Evolutionary conservation across 1,140 invertebrate genomes (phyloP).

Genomic region (Drosophila funebris): DNA sequence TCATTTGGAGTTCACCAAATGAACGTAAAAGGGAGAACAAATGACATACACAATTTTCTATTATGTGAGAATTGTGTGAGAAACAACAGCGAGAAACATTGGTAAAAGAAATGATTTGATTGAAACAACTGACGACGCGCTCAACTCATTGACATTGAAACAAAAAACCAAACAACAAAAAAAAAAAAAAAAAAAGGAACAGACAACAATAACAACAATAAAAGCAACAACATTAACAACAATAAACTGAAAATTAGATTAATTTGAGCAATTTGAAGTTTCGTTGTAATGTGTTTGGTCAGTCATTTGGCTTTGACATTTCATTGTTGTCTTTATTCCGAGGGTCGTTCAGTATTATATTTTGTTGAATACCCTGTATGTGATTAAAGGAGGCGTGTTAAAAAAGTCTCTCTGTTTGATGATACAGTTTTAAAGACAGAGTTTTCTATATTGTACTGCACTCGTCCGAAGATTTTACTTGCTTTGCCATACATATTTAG

Average conservation of each 20-base stretch:
- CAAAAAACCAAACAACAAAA: constrained; percentile 21
- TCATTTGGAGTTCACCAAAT: constrained; percentile 12
- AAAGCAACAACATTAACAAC: constrained; percentile 26
- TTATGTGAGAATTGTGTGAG: constrained; percentile 74
- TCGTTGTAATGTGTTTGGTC: constrained; percentile 79
- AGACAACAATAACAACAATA: constrained; percentile 23
- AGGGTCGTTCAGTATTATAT: constrained; percentile 19
- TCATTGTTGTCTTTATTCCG: constrained; percentile 72
- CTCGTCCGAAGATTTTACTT: too few relatives aligned
- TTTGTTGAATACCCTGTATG: neutral
- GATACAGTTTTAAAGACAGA: too few relatives aligned
- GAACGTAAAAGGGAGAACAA: constrained; percentile 37
- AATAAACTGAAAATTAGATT: constrained; percentile 73
- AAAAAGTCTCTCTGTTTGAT: too few relatives aligned
- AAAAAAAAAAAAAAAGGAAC: constrained; percentile 9
- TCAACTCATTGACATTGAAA: constrained; percentile 76
- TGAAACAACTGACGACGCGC: constrained; percentile 51
- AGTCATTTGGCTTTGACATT: constrained; percentile 76
- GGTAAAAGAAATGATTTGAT: constrained; percentile 58
- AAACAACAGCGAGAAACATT: constrained; percentile 32
- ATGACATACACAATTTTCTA: constrained; percentile 69
- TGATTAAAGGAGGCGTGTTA: neutral
- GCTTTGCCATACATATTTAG: neutral
- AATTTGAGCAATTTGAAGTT: constrained; percentile 79
- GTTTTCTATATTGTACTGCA: too few relatives aligned